A percentile compares a stretch with the other conserved stretches of the same genome.
Evolutionary conservation across 2,113 vertebrate species (phyloP).

Genomic region (Lasiurus cinereus): DNA sequence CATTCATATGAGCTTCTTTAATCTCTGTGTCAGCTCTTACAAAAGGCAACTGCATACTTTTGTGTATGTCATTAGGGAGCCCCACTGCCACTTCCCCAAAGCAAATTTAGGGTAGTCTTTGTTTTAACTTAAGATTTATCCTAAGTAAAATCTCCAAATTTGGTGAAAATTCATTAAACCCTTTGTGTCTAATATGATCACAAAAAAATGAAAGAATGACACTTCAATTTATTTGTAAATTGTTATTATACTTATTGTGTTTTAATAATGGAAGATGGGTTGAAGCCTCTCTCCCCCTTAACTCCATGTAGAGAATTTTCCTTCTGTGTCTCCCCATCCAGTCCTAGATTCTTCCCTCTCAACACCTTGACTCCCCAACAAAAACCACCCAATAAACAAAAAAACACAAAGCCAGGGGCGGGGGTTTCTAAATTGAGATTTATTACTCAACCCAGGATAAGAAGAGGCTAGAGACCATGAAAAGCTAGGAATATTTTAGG

Average conservation of each 20-base stretch:
- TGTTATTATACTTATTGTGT: neutral
- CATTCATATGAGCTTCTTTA: neutral
- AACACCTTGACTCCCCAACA: neutral
- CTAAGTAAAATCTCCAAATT: neutral
- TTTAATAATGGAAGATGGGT: constrained; percentile 30
- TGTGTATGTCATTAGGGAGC: neutral
- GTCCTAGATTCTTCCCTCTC: neutral
- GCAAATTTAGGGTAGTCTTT: constrained; percentile 10
- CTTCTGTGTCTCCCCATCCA: neutral
- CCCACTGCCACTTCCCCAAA: neutral
- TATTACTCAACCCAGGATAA: neutral
- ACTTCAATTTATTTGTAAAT: neutral
- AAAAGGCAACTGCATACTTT: neutral
- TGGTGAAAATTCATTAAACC: constrained; percentile 39
- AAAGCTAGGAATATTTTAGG: neutral
- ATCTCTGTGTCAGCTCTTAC: neutral
- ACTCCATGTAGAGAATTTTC: neutral
- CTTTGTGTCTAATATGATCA: neutral
- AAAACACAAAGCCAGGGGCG: neutral
- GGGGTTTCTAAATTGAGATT: neutral
- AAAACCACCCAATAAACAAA: constrained; percentile 6
- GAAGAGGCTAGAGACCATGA: neutral
- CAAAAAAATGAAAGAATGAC: neutral
- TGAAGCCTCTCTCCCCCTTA: neutral
- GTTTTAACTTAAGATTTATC: neutral